Evolutionary conservation across 2,797 vertebrate species (phyloP), one percentile per base, ranked within the genome.

Genomic region (Phyllotis vaccarum): DNA sequence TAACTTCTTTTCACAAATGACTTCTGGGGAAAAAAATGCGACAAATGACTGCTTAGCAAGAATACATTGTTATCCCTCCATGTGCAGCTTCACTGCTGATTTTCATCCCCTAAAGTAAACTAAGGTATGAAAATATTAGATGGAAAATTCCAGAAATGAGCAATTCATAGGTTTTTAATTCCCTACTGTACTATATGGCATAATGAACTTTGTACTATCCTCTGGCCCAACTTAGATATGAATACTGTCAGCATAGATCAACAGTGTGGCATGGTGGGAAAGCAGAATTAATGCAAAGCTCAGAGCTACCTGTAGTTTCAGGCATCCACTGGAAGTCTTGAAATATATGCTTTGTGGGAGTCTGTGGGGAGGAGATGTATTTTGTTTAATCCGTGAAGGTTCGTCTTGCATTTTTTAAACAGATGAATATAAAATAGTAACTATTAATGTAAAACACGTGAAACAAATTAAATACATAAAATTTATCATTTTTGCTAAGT

Each of bases 381-480:
- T 93, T 93, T 79, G 19, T 74, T 93, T 93, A 85, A 90, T 52
- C 16, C 43, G 68, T 86, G 29, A 13, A 70, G 49, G 46, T 64
- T 86, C 37, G 49, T 62, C 93, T 86, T 93, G 13, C 64, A 90
- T 91, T 95, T 91, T 95, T 85, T n/a, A 93, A 93, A 82, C 43
- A 96, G 8, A 93, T 75, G n/a, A 78, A 62, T 76, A 76, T 85
- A 72, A 79, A 79, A 74, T 37, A 75, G 34, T 34, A n/a, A n/a
- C n/a, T n/a, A 10, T 58, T 83, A 90, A 76, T 83, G 93, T 89
- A 54, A 74, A 68, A 91, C 19, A 96, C 6, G 22, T 70, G 16
- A 16, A 92, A 94, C 3, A 80, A 43, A 79, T 86, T 70, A 64
- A 94, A 62, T 74, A 22, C 37, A 75, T 37, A 12, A 21, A 74